Percentiles rank a stretch among this genome's conserved stretches.
These are phyloP conservation scores for Ginglymostoma cirratum DNA, from an alignment of 2,113 vertebrate genomes.

Conservation along the genomic window DNA sequence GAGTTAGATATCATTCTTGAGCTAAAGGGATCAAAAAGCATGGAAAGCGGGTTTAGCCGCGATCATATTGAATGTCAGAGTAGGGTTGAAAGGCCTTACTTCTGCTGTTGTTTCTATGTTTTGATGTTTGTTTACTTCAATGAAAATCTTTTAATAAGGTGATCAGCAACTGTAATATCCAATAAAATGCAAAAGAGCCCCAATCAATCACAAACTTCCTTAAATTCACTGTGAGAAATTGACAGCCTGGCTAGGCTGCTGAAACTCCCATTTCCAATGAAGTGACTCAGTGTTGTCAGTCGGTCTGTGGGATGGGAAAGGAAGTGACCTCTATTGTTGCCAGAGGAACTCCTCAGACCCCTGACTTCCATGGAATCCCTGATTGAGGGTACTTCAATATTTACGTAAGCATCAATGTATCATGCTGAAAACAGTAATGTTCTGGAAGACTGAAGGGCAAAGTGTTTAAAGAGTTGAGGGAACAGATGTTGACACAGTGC, in stretches of 20 bases:
- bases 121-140: not conserved
- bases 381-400: not conserved
- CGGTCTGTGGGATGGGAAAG: not conserved
- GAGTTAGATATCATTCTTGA: no score
- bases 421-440: not conserved
- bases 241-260: not conserved
- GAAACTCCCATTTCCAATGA: not conserved
- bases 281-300: not conserved
- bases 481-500: not conserved
- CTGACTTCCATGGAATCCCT: not conserved
- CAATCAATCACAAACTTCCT: not conserved
- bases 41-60: no score
- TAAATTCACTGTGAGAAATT: conserved; percentile 21
- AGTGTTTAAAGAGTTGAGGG: not conserved
- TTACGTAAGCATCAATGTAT: not conserved
- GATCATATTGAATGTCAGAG: no score
- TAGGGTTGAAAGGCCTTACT: no score
- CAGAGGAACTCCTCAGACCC: not conserved
- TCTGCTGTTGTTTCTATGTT: no score
- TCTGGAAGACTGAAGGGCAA: not conserved
- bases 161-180: not conserved
- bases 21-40: no score
- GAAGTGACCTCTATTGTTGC: conserved; percentile 15
- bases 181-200: not conserved
- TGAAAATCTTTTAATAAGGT: not conserved